Conservation (phyloP, 2,113 vertebrate species). For the Microcebus ravelobensis region DNA sequence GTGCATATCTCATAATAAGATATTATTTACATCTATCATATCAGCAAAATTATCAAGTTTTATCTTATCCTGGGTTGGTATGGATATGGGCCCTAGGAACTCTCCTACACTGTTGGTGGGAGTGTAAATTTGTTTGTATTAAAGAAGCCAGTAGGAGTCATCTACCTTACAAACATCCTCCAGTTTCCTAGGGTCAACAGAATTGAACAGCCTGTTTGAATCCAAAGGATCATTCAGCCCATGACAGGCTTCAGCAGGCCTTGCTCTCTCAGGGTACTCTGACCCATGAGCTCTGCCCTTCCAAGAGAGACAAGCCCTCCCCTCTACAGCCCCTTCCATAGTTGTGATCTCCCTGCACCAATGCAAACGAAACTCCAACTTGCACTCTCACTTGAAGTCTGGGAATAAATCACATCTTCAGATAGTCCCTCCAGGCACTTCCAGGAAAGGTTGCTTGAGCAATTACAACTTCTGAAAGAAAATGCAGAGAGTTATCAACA, state of each 20-base stretch:
- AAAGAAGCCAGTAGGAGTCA: neutral
- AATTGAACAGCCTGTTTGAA: neutral
- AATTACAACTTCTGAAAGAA: neutral
- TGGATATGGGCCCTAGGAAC: neutral
- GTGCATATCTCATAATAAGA: neutral
- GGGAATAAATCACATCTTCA: neutral
- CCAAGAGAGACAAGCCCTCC: neutral
- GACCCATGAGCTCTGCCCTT: neutral
- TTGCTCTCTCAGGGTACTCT: neutral
- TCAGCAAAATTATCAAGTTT: neutral
- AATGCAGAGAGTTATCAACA: neutral
- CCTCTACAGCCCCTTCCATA: neutral
- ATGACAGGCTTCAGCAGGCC: neutral
- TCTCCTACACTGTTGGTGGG: neutral
- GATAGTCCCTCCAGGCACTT: neutral
- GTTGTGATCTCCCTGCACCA: neutral
- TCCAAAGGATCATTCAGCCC: neutral
- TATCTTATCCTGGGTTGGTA: neutral
- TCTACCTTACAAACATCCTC: neutral
- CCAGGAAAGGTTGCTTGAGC: neutral
- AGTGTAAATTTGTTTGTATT: neutral
- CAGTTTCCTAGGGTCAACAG: neutral
- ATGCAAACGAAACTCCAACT: neutral
- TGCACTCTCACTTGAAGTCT: neutral
- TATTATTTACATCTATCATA: neutral